Base-by-base conservation (phyloP, 1,140 invertebrate species). In the Oncopodura yosiiana region DNA sequence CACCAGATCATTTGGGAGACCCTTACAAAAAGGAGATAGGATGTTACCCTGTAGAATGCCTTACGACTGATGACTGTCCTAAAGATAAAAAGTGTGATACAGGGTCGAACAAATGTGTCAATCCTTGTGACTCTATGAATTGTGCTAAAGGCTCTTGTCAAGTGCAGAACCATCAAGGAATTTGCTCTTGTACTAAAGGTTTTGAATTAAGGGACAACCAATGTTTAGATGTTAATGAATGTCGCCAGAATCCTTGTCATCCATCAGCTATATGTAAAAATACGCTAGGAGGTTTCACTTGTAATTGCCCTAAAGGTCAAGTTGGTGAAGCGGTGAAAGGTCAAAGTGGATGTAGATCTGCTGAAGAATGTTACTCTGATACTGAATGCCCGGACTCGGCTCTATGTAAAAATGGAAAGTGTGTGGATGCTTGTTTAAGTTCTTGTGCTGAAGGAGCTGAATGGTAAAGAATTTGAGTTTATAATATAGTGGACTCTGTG, bases 141-240 rank as follows among this genome's bases (percentile, higher is more conserved):
- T 89, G 86, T 68, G 81, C 83, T 14, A 81, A 83, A 59, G 86
- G 86, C 1, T 77, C 71, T 29, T 61, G 54, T 37, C 30, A 37
- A 29, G 79, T 82, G 4, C 67, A 76, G 43, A 74, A 83, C 56
- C 87, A 91, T 66, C 71, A 77, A 58, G 77, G 78, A 2, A 60
- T 78, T 2, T 93, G 89, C 62, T 74, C 76, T 29, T 94, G 90
- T 70, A 75, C 78, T 56, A 66, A 77, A 29, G 89, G 89, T 27
- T 93, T 81, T 64, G 64, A 65, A 32, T 72, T 78, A 21, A 66
- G 73, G 19, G 78, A 78, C 50, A 79, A 79, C 39, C 77, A 75
- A 26, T 94, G 89, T 67, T 74, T 78, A 49, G 88, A 93, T 71
- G 72, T 89, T 34, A 77, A 93, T 65, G 88, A 93, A 70, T 93